Evolutionary conservation across 2,888 invertebrate species (phyloP).

Genomic region (Drosophila mulleri): DNA sequence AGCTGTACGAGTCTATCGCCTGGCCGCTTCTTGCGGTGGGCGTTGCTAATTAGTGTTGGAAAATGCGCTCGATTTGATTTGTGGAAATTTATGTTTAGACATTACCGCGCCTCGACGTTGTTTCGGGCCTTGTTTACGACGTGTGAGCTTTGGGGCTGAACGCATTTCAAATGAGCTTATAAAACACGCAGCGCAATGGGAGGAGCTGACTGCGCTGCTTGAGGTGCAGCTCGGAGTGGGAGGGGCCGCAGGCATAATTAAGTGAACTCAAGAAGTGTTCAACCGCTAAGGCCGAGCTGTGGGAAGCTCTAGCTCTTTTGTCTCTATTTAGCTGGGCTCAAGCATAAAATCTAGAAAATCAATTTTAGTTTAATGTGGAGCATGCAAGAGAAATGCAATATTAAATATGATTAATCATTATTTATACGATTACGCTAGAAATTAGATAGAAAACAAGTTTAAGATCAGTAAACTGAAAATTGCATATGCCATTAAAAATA

Average conservation of each 20-base stretch:
- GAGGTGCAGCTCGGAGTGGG: conserved; percentile 9
- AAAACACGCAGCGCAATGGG: background rate
- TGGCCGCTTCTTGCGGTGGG: conserved; percentile 58
- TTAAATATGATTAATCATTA: too few species aligned
- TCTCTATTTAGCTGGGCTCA: conserved; percentile 32
- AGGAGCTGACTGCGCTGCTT: background rate
- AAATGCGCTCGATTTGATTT: conserved; percentile 81
- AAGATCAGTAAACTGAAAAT: too few species aligned
- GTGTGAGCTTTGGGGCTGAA: conserved; percentile 71
- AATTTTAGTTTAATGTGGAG: too few species aligned
- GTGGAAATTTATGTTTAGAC: conserved; percentile 75
- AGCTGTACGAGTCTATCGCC: conserved; percentile 38
- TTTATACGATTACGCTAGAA: too few species aligned
- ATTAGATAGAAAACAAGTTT: too few species aligned
- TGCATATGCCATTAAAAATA: too few species aligned
- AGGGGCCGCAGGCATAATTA: conserved; percentile 36
- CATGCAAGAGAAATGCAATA: too few species aligned
- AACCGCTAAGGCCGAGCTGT: conserved; percentile 32
- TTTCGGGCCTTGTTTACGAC: conserved; percentile 66
- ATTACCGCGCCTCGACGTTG: conserved; percentile 43
- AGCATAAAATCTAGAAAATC: too few species aligned
- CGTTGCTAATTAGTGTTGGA: conserved; percentile 79
- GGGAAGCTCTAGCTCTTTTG: conserved; percentile 24
- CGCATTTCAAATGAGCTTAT: conserved; percentile 68
- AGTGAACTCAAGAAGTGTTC: conserved; percentile 21